Conservation (phyloP, 2,888 invertebrate species). For the Euphydryas editha region DNA sequence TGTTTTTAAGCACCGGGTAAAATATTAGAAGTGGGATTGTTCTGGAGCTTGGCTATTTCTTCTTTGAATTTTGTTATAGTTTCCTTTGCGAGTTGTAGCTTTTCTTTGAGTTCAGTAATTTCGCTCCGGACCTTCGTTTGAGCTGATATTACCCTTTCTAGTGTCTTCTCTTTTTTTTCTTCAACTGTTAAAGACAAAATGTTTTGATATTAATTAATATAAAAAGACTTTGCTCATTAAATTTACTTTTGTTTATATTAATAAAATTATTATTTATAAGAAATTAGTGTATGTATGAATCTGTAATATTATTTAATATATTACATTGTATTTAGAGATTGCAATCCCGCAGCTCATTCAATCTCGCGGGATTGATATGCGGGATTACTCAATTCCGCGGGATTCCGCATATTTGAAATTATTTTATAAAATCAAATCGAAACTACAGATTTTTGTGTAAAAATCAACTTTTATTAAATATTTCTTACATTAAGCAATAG, state of each 20-base stretch:
- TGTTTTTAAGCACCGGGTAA: constrained; percentile 41
- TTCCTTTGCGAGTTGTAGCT: constrained; percentile 92
- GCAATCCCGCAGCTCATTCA: too few species aligned
- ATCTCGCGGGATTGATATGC: too few species aligned
- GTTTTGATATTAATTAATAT: background rate
- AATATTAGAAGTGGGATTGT: constrained; percentile 48
- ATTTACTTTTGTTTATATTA: background rate
- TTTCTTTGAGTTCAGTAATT: constrained; percentile 92
- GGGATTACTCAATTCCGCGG: too few species aligned
- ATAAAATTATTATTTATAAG: background rate
- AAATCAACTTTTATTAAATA: too few species aligned
- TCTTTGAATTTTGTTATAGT: constrained; percentile 92
- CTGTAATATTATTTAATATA: too few species aligned
- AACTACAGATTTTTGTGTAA: too few species aligned
- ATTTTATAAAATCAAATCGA: too few species aligned
- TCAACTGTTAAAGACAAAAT: constrained; percentile 87
- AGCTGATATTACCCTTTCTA: constrained; percentile 89
- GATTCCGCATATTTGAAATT: too few species aligned
- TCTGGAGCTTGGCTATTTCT: constrained; percentile 85
- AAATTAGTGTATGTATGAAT: too few species aligned
- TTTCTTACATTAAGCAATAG: too few species aligned
- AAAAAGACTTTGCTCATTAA: background rate
- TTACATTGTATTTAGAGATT: too few species aligned
- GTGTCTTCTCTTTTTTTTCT: constrained; percentile 91
- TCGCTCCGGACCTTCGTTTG: constrained; percentile 92